Evolutionary conservation across 2,888 invertebrate genomes (phyloP), one percentile per base, ranked within the genome.

Genomic region (Leucophenga montana): DNA sequence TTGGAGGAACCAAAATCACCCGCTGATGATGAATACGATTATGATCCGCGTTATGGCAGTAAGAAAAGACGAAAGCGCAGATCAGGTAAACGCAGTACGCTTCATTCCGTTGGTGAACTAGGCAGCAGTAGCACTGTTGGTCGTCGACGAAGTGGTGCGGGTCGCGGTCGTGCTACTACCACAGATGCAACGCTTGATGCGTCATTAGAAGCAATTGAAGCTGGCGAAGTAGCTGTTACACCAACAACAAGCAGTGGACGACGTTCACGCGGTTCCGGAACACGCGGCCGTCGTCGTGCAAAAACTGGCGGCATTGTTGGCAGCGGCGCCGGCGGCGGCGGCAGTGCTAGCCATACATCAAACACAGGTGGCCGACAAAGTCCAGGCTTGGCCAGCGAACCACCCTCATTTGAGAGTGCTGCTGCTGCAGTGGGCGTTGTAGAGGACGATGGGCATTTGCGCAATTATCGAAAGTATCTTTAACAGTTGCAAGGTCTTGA

Each of bases 1-100:
- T 94, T 95, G 73, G 97, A 97, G 84, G 97, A 97, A 84, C 96
- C 95, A 0, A 97, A 97, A 85, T 93, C 95, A 50, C 97, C 97
- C 82, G 93, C 95, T 31, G 97, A 97, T 85, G 96, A 97, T 14
- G 97, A 97, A 88, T 95, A 95, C 85, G 97, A 97, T 87, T 97
- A 97, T 87, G 95, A 95, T 86, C 89, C 89, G 69, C 87, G 89
- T 14, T 89, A 89, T 72, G 89, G 89, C 9, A 88, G 84, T 69
- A 89, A 89, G 62, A 89, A 89, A 71, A 84, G 89, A 74, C 87
- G 88, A 82, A 89, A 88, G 79, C 86, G 87, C 57, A 84, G 88
- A n/a, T 83, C 85, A 2, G 86, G 87, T 16, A 87, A 87, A 69
- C 87, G 87, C 68, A 76, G 83, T 16, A 54, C 76, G 5, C 73